A percentile compares a stretch with the other conserved stretches of the same genome.
Evolutionary conservation across 2,797 vertebrate species (phyloP).

Genomic region (Astyanax mexicanus): DNA sequence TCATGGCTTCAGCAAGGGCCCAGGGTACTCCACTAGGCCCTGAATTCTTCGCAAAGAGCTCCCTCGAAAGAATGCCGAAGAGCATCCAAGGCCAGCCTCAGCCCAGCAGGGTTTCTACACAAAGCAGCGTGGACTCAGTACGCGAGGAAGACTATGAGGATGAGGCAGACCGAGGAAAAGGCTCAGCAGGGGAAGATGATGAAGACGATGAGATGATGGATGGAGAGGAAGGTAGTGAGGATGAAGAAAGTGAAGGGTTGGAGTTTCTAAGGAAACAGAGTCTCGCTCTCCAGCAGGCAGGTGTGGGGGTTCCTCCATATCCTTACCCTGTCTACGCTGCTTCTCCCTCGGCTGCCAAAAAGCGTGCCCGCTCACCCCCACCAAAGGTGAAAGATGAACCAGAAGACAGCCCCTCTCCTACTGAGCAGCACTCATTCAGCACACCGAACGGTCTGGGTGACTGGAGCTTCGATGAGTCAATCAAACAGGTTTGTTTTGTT

Average conservation of each 20-base stretch:
- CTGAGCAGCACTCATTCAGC: constrained; percentile 68
- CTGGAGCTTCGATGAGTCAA: constrained; percentile 87
- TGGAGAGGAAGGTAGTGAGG: constrained; percentile 77
- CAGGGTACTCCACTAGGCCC: constrained; percentile 67
- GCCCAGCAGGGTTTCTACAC: constrained; percentile 69
- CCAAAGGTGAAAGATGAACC: constrained; percentile 75
- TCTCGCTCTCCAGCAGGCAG: constrained; percentile 67
- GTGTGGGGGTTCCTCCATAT: constrained; percentile 57
- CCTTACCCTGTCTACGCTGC: constrained; percentile 65
- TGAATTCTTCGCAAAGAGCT: constrained; percentile 71
- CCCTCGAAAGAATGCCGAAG: constrained; percentile 47
- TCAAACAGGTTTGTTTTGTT: constrained; percentile 63
- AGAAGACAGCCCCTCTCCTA: constrained; percentile 78
- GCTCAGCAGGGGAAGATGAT: constrained; percentile 74
- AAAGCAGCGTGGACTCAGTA: constrained; percentile 69
- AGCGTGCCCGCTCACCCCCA: constrained; percentile 63
- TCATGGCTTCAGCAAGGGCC: constrained; percentile 76
- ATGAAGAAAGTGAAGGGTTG: constrained; percentile 72
- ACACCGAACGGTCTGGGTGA: constrained; percentile 77
- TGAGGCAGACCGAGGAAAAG: constrained; percentile 64
- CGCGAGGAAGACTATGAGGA: constrained; percentile 63
- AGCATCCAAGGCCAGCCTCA: constrained; percentile 59
- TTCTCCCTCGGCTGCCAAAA: constrained; percentile 61
- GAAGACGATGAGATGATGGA: constrained; percentile 64
- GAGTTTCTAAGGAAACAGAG: constrained; percentile 67